These are phyloP conservation scores for Cephalopachus bancanus DNA, from an alignment of 2,797 vertebrate genomes.

Conservation along the genomic window DNA sequence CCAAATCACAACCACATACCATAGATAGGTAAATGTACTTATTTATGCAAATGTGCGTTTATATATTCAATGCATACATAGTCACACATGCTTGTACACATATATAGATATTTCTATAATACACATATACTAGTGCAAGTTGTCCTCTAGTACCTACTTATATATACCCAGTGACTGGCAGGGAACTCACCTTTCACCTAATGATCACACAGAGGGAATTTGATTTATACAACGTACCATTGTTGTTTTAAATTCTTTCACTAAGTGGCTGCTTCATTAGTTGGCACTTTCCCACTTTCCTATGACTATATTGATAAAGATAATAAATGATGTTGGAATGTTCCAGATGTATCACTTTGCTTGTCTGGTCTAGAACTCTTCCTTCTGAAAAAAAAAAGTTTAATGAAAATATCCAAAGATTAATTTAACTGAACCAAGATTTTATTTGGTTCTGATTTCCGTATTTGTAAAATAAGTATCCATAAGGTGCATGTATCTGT, in stretches of 20 bases:
- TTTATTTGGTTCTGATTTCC: constrained; percentile 1
- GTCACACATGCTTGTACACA: background rate
- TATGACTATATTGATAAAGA: constrained; percentile 55
- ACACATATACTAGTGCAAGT: background rate
- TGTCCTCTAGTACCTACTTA: background rate
- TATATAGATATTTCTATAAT: background rate
- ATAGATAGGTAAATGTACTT: background rate
- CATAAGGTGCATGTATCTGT: background rate
- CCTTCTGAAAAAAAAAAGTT: background rate
- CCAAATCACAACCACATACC: background rate
- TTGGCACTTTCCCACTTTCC: constrained; percentile 32
- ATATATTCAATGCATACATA: background rate
- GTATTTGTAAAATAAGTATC: constrained; percentile 32
- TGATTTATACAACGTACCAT: background rate
- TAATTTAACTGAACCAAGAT: constrained; percentile 42
- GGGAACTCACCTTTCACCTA: background rate
- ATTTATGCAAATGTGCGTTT: background rate
- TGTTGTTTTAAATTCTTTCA: background rate
- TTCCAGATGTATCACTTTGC: background rate
- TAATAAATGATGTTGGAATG: background rate
- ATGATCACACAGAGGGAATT: background rate
- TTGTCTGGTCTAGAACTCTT: constrained; percentile 48
- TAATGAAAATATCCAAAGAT: constrained; percentile 55
- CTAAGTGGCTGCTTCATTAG: background rate
- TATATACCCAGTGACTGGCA: background rate